Conservation (phyloP, 2,113 vertebrate species). For the Anhinga anhinga region DNA sequence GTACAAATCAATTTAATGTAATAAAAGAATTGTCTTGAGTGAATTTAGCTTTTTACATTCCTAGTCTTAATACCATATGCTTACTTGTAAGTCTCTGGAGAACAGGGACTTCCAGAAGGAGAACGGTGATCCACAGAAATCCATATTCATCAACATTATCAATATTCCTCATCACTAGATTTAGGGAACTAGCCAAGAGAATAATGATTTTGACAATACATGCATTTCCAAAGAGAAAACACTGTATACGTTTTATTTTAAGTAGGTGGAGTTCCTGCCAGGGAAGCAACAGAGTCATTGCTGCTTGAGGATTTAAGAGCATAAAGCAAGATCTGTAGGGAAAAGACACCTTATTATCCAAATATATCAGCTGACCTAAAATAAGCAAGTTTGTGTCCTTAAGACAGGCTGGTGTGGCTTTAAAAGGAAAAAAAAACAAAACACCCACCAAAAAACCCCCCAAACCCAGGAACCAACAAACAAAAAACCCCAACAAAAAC, state of each 20-base stretch:
- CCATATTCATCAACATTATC: not conserved
- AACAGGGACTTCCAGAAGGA: not conserved
- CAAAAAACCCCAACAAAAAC: not conserved
- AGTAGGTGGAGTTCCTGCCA: not conserved
- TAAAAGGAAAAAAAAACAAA: not conserved
- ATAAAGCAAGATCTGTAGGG: not conserved
- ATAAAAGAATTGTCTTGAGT: not conserved
- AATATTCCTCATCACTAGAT: not conserved
- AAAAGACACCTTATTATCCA: not conserved
- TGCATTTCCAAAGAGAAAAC: not conserved
- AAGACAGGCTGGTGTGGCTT: not conserved
- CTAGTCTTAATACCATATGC: not conserved
- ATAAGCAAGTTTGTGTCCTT: not conserved
- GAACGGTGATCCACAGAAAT: not conserved
- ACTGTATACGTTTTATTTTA: not conserved
- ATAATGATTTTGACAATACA: not conserved
- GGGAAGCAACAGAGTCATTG: not conserved
- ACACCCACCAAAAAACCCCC: too few relatives aligned
- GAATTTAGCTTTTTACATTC: not conserved
- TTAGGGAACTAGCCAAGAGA: not conserved
- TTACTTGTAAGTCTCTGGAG: not conserved
- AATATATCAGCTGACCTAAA: not conserved
- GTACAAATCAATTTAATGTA: not conserved
- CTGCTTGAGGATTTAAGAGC: not conserved
- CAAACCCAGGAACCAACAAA: not conserved